Conservation (phyloP, 2,888 invertebrate species). For the Calameuta filiformis region DNA sequence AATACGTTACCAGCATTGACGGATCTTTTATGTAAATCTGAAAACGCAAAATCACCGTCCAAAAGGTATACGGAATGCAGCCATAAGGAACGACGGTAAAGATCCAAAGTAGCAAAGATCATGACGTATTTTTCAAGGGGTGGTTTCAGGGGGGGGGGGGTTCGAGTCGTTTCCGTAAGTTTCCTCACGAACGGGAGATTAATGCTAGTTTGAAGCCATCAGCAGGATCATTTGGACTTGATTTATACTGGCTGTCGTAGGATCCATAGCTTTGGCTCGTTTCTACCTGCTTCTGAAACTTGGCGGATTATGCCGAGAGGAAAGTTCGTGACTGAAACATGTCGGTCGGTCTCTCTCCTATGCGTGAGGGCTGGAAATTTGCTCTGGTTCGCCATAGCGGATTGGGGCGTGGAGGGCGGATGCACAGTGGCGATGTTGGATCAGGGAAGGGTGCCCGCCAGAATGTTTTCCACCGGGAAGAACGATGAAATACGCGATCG, state of each 20-base stretch:
- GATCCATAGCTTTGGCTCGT: constrained; percentile 2
- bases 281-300: constrained; percentile 16
- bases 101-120: background rate
- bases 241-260: background rate
- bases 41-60: background rate
- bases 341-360: background rate
- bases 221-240: constrained; percentile 2
- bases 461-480: background rate
- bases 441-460: background rate
- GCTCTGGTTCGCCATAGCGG: background rate
- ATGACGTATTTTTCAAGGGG: background rate
- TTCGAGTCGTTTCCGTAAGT: background rate
- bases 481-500: constrained; percentile 3
- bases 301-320: constrained; percentile 24
- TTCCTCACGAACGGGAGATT: background rate
- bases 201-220: constrained; percentile 7
- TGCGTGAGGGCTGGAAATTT: background rate
- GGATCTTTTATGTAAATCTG: background rate
- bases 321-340: constrained; percentile 17
- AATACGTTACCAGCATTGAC: too few relatives aligned
- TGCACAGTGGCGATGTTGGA: background rate
- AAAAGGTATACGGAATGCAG: background rate
- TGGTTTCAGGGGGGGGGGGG: background rate
- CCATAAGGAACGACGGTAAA: background rate
- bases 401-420: background rate